These are phyloP conservation scores for Chironomus striatipennis DNA, from an alignment of 1,140 invertebrate species.

Conservation along the genomic window DNA sequence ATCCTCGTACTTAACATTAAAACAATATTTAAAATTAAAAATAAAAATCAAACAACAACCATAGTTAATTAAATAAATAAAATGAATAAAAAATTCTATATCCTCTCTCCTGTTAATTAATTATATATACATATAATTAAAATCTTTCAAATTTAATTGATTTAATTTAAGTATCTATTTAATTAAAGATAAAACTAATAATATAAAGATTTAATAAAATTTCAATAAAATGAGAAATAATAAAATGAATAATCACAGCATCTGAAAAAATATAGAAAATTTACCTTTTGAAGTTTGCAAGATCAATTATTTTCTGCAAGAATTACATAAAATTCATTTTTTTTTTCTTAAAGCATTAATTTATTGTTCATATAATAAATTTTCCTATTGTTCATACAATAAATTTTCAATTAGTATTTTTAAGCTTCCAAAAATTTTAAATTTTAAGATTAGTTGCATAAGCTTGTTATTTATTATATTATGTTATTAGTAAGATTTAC, in stretches of 20 bases:
- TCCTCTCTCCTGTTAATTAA: constrained; percentile 10
- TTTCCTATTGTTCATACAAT: too few species aligned
- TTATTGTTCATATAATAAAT: too few species aligned
- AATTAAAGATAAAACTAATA: not conserved
- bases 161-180: not conserved
- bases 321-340: too few species aligned
- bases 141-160: not conserved
- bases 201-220: not conserved
- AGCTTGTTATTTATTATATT: too few species aligned
- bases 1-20: not conserved
- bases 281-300: not conserved
- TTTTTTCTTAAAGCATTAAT: too few species aligned
- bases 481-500: too few species aligned
- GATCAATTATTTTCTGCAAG: too few species aligned
- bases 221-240: not conserved
- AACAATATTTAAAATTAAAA: not conserved
- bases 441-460: too few species aligned
- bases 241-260: not conserved
- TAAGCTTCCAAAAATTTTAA: too few species aligned
- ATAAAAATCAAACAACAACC: not conserved
- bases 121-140: not conserved
- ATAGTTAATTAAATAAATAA: not conserved
- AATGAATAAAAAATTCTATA: not conserved
- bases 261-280: not conserved
- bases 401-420: too few species aligned